phyloP scores from a whole-genome alignment of 2,888 invertebrate species.

The Agapetus fuscipes region DNA sequence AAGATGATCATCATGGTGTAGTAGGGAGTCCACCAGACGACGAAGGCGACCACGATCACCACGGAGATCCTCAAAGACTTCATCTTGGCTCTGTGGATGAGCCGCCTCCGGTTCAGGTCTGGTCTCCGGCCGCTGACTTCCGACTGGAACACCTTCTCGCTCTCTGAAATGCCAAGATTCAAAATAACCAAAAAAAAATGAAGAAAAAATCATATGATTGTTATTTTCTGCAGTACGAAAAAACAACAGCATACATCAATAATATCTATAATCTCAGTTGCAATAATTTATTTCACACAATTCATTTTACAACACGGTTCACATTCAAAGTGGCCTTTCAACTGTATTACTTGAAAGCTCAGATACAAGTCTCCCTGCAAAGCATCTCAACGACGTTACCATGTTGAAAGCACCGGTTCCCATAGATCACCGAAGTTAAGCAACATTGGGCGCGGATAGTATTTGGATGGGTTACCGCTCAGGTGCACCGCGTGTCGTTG shows the following conservation, averaged over 20 bases:
- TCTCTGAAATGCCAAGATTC: slow-evolving; percentile 56
- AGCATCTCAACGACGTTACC: too few relatives aligned
- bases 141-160: slow-evolving; percentile 57
- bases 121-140: slow-evolving; percentile 34
- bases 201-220: neutral
- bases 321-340: too few relatives aligned
- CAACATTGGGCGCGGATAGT: too few relatives aligned
- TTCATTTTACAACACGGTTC: too few relatives aligned
- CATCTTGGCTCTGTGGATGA: slow-evolving; percentile 68
- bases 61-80: slow-evolving; percentile 70
- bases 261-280: neutral
- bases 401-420: too few relatives aligned
- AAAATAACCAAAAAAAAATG: too few relatives aligned
- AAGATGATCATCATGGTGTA: slow-evolving; percentile 76
- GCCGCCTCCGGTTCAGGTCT: slow-evolving; percentile 54
- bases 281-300: too few relatives aligned
- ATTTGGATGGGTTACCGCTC: too few relatives aligned
- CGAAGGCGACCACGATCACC: slow-evolving; percentile 70
- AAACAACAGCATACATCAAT: neutral
- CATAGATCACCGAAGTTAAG: too few relatives aligned
- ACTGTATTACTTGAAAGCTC: too few relatives aligned
- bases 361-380: too few relatives aligned
- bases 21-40: slow-evolving; percentile 81
- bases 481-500: too few relatives aligned
- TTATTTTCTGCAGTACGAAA: neutral